phyloP scores from a whole-genome alignment of 2,797 vertebrate genomes.

The Clamator glandarius region DNA sequence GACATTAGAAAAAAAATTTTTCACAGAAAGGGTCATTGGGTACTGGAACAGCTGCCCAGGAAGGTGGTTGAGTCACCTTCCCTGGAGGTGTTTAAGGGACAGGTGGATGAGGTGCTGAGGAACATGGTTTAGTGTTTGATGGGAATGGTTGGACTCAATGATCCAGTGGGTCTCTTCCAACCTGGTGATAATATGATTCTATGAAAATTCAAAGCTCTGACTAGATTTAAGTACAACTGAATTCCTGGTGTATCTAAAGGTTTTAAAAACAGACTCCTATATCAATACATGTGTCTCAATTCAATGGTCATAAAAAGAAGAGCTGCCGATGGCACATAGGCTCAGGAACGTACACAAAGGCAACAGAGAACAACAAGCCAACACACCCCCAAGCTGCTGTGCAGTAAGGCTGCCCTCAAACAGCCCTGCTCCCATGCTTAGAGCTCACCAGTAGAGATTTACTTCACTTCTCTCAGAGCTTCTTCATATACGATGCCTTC shows the following conservation, averaged over 20 bases:
- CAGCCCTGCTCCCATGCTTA: background rate
- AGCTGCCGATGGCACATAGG: fast-evolving
- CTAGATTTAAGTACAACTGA: background rate
- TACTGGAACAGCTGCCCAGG: too few relatives aligned
- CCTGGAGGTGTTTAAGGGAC: too few relatives aligned
- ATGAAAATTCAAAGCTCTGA: background rate
- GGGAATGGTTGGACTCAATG: too few relatives aligned
- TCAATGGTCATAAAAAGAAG: background rate
- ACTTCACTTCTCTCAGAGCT: background rate
- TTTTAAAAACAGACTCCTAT: background rate
- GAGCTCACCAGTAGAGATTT: background rate
- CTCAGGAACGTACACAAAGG: background rate
- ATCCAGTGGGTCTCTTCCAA: too few relatives aligned
- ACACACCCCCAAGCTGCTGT: background rate
- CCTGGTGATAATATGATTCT: too few relatives aligned
- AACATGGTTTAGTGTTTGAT: too few relatives aligned
- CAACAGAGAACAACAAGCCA: background rate
- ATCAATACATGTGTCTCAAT: background rate
- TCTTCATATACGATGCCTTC: background rate
- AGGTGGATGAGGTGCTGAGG: too few relatives aligned
- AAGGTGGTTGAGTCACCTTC: too few relatives aligned
- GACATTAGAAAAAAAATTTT: too few relatives aligned
- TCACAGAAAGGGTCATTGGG: too few relatives aligned
- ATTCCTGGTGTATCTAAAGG: fast-evolving
- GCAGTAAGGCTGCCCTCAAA: background rate